Evolutionary conservation across 2,888 invertebrate species (phyloP).

Genomic region (Epirrhoe alternata): DNA sequence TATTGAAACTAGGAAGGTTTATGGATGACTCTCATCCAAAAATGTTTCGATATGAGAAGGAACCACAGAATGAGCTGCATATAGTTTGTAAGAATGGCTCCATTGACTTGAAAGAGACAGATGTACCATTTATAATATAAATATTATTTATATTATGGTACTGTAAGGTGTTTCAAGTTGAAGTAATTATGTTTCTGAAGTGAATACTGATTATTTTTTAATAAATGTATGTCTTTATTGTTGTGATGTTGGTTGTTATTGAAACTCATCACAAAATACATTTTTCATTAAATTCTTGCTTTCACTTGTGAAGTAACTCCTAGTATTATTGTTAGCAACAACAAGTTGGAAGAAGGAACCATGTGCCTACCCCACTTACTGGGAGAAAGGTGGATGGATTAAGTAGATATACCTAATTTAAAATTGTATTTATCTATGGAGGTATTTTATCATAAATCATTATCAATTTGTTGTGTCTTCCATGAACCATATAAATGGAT

Average conservation of each 20-base stretch:
- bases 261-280: constrained; percentile 18
- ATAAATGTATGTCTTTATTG: constrained; percentile 36
- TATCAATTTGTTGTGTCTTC: constrained; percentile 60
- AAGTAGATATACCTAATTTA: not conserved
- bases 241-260: constrained; percentile 32
- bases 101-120: constrained; percentile 77
- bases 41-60: constrained; percentile 76
- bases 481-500: constrained; percentile 51
- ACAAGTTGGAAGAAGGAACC: not conserved
- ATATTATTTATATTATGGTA: constrained; percentile 15
- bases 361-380: no score
- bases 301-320: constrained; percentile 5
- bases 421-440: constrained; percentile 4
- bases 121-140: constrained; percentile 70
- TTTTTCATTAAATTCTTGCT: constrained; percentile 16
- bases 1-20: constrained; percentile 75
- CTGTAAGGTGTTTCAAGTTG: constrained; percentile 25
- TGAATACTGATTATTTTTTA: constrained; percentile 41
- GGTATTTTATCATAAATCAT: constrained; percentile 36
- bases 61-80: constrained; percentile 74
- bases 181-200: constrained; percentile 38
- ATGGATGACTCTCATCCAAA: constrained; percentile 80
- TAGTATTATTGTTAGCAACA: constrained; percentile 10
- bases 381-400: not conserved
- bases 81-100: constrained; percentile 83